Conservation (phyloP, 2,113 vertebrate species). For the Crocuta crocuta region DNA sequence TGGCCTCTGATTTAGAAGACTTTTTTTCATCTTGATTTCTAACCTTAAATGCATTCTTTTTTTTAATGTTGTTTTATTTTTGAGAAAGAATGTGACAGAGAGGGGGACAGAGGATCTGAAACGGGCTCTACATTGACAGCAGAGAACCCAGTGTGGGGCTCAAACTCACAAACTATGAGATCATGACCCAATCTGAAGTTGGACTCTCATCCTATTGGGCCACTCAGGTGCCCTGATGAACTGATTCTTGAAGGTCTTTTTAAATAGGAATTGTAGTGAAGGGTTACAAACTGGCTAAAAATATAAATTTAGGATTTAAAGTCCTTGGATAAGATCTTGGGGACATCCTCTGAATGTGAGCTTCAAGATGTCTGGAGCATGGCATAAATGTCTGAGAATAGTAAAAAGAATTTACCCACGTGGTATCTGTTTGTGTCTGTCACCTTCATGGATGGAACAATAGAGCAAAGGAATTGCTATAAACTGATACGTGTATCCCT, state of each 20-base stretch:
- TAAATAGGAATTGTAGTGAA: not conserved
- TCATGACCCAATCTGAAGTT: no score
- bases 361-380: not conserved
- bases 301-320: not conserved
- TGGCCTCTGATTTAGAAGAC: not conserved
- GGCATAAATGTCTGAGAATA: not conserved
- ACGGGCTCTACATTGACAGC: no score
- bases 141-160: no score
- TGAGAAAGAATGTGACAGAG: no score
- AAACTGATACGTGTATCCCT: no score
- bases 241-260: not conserved
- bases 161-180: no score
- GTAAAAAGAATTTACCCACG: not conserved
- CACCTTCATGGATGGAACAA: no score
- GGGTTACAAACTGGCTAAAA: not conserved
- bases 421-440: not conserved
- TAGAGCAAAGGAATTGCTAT: not conserved
- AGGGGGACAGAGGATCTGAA: no score
- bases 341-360: not conserved
- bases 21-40: slow-evolving; percentile 36
- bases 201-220: no score
- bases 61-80: no score
- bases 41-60: not conserved
- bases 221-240: no score
- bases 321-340: not conserved